Conservation (phyloP, 1,140 invertebrate species). For the Camponotus floridanus region DNA sequence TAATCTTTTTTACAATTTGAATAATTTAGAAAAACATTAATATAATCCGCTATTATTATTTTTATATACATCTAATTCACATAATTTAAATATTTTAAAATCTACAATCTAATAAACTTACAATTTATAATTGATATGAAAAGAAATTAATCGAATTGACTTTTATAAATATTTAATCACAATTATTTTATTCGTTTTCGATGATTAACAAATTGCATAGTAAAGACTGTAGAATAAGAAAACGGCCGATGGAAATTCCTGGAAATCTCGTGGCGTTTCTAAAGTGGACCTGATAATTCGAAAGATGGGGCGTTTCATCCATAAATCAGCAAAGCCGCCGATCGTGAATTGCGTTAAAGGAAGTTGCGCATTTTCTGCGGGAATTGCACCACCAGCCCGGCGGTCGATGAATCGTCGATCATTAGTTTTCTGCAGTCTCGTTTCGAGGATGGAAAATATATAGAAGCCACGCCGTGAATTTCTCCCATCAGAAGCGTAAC, state of each 20-base stretch:
- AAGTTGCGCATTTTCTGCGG: constrained; percentile 60
- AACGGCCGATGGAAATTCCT: constrained; percentile 24
- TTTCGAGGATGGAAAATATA: constrained; percentile 65
- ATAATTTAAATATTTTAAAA: too few relatives aligned
- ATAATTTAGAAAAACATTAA: too few relatives aligned
- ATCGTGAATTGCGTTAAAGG: neutral
- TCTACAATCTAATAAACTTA: too few relatives aligned
- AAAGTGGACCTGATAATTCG: constrained; percentile 14
- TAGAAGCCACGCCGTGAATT: constrained; percentile 48
- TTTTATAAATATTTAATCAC: too few relatives aligned
- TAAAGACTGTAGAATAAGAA: constrained; percentile 25
- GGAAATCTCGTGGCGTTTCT: constrained; percentile 27
- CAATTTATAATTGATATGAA: neutral
- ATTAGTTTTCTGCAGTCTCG: constrained; percentile 53
- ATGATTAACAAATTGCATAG: constrained; percentile 37
- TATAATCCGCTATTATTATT: too few relatives aligned
- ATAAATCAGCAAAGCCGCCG: neutral
- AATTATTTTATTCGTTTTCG: neutral
- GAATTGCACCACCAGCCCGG: constrained; percentile 43
- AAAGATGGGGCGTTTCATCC: neutral
- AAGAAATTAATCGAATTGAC: neutral
- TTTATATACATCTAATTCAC: too few relatives aligned
- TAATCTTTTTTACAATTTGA: too few relatives aligned
- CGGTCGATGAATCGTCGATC: constrained; percentile 37
- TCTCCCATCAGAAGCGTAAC: constrained; percentile 54